Evolutionary conservation across 2,113 vertebrate genomes (phyloP).

Genomic region (Myiagra hebetior): DNA sequence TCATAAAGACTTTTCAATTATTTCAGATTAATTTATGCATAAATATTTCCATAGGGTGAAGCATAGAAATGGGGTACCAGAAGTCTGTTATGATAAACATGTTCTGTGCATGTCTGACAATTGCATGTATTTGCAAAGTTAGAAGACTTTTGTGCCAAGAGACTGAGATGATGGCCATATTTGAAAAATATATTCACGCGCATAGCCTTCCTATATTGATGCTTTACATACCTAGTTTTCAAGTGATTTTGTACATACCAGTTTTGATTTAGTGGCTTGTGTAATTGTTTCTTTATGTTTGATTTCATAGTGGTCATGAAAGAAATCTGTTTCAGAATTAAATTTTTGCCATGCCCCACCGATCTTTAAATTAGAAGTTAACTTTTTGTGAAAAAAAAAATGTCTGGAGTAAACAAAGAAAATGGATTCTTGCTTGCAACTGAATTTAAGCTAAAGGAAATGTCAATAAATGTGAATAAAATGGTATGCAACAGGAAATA

Average conservation of each 20-base stretch:
- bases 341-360: background rate
- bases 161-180: background rate
- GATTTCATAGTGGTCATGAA: background rate
- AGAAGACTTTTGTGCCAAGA: background rate
- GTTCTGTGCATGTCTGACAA: background rate
- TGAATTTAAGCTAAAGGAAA: background rate
- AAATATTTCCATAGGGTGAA: background rate
- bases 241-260: background rate
- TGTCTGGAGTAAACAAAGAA: slow-evolving; percentile 19
- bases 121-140: background rate
- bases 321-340: background rate
- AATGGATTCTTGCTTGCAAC: background rate
- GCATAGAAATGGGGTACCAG: background rate
- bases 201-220: background rate
- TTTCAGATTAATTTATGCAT: background rate
- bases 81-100: background rate
- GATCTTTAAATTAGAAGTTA: background rate
- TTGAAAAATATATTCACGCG: background rate
- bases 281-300: background rate
- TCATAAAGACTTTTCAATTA: background rate
- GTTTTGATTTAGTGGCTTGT: background rate
- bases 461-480: background rate
- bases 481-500: background rate
- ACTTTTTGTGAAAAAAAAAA: background rate
- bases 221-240: background rate